Evolutionary conservation across 2,113 vertebrate species (phyloP).

Genomic region (Oryzias woworae): DNA sequence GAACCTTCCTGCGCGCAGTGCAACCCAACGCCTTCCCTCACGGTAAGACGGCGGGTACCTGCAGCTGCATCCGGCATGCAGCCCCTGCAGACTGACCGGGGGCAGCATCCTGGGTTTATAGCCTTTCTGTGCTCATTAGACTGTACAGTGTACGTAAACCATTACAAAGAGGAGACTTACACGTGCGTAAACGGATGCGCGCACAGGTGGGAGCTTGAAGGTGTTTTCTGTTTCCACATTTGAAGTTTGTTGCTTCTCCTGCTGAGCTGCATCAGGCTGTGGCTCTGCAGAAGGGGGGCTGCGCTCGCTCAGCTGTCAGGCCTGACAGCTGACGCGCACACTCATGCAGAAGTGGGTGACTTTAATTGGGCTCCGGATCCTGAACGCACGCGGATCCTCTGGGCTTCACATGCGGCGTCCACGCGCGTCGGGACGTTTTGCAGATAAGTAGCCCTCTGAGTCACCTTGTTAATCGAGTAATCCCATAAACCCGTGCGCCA

Average conservation of each 20-base stretch:
- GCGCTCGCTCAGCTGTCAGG: background rate
- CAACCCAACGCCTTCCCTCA: conserved; percentile 89
- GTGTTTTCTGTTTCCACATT: background rate
- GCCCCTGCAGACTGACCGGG: background rate
- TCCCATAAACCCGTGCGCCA: conserved; percentile 83
- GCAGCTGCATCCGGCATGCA: background rate
- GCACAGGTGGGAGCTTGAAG: conserved; percentile 19
- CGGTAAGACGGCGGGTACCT: conserved; percentile 77
- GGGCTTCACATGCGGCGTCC: conserved; percentile 32
- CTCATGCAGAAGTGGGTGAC: conserved; percentile 27
- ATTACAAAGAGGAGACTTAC: conserved; percentile 1
- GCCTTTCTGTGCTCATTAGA: no score
- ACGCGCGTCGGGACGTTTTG: conserved; percentile 53
- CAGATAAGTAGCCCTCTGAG: conserved; percentile 72
- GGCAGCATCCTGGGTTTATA: no score
- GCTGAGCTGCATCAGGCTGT: no score
- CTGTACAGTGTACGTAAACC: no score
- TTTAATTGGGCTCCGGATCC: conserved; percentile 40
- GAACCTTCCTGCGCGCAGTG: conserved; percentile 83
- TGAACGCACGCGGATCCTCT: conserved; percentile 12
- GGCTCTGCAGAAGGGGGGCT: background rate
- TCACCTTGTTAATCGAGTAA: conserved; percentile 82
- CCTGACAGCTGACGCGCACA: background rate
- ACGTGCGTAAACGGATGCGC: background rate
- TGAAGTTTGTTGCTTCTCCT: background rate